These are phyloP conservation scores for Bungarus multicinctus DNA, from an alignment of 2,113 vertebrate genomes.

Conservation along the genomic window DNA sequence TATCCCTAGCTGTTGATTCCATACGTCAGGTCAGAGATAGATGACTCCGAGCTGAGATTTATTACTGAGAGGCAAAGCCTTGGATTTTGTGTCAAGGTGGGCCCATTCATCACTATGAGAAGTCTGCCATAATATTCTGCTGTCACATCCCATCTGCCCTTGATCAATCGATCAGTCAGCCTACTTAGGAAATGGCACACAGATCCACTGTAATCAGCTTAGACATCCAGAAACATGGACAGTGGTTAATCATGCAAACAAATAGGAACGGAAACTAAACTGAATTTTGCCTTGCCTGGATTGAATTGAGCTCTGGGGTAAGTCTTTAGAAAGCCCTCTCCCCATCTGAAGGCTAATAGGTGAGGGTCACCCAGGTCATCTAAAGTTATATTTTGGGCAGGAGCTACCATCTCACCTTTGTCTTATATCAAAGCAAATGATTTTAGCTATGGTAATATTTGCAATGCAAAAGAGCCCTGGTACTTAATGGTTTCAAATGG, in stretches of 20 bases:
- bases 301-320: not conserved
- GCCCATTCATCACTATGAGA: slow-evolving; percentile 50
- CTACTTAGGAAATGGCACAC: slow-evolving; percentile 56
- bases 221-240: slow-evolving; percentile 24
- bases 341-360: not conserved
- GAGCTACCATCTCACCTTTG: not conserved
- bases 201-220: slow-evolving; percentile 47
- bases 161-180: slow-evolving; percentile 52
- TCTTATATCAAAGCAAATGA: not conserved
- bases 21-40: slow-evolving; percentile 66
- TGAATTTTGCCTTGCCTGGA: not conserved
- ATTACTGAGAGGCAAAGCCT: slow-evolving; percentile 58
- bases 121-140: slow-evolving; percentile 56
- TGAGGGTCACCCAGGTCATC: not conserved
- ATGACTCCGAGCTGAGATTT: slow-evolving; percentile 60
- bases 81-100: slow-evolving; percentile 59
- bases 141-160: slow-evolving; percentile 53
- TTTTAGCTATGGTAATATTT: not conserved
- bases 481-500: not conserved
- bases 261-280: slow-evolving; percentile 9
- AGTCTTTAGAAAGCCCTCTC: not conserved
- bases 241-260: slow-evolving; percentile 62
- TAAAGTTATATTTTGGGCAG: not conserved
- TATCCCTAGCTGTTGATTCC: slow-evolving; percentile 48
- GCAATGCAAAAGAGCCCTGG: not conserved